Evolutionary conservation across 1,140 invertebrate genomes (phyloP), one percentile per base, ranked within the genome.

Genomic region (Armadillidium nasatum): DNA sequence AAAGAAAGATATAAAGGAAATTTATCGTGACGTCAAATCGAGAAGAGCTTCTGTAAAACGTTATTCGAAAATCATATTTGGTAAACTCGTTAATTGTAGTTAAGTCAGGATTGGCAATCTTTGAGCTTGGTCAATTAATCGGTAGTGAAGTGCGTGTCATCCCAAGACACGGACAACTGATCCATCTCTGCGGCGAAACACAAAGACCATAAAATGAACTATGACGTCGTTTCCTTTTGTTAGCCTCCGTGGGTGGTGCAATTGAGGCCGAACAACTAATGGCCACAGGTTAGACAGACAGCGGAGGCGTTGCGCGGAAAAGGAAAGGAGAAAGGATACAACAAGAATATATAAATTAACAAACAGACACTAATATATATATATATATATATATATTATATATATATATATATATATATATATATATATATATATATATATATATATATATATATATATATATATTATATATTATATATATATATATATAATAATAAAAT

Each of bases 371-470:
- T n/a, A 33, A 33, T 6, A 33, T 33, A 33, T 33, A 33, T 33
- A 33, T 33, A 33, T 33, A 33, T 33, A 33, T 33, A 6, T 33
- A 33, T 33, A 33, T 33, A 33, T 33, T 33, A 33, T 33, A 33
- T 33, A 33, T 33, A 33, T 33, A 10, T 71, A 71, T 71, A 23
- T 71, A 70, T 19, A 70, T 19, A 70, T 70, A 70, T 19, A 70
- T 3, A 70, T 19, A 70, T 70, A 70, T 19, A 70, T 0, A 70
- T 19, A n/a, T 15, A 70, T 19, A 70, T 70, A 70, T 70, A 70
- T 70, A 70, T 43, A 70, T 70, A 70, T 70, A 70, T 70, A 70
- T 70, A 70, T 70, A 70, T 70, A 70, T 70, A 43, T 70, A 70
- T 70, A 70, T 70, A 70, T 1, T 23, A 70, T 19, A 70, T 66